phyloP scores from a whole-genome alignment of 2,888 invertebrate species.

The Priocnemis perturbator region DNA sequence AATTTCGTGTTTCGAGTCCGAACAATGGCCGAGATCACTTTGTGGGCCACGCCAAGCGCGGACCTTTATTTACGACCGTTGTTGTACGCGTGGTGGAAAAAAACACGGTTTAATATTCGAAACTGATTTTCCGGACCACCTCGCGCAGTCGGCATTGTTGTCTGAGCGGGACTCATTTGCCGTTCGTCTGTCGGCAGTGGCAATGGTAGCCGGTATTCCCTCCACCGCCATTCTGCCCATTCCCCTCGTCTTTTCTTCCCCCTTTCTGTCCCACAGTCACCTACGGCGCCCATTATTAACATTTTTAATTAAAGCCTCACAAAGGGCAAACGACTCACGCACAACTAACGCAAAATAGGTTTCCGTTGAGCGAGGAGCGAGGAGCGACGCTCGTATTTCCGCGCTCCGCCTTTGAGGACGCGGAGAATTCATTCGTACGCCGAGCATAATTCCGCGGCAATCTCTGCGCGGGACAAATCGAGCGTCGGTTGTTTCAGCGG shows the following conservation, averaged over 20 bases:
- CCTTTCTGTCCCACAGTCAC: slow-evolving; percentile 38
- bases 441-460: slow-evolving; percentile 20
- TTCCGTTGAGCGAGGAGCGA: too few species aligned
- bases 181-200: slow-evolving; percentile 42
- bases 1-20: slow-evolving; percentile 40
- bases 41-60: slow-evolving; percentile 17
- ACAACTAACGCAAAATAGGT: slow-evolving; percentile 5
- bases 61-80: slow-evolving; percentile 48
- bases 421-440: slow-evolving; percentile 11
- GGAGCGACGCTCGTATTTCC: too few species aligned
- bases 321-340: slow-evolving; percentile 55
- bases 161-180: slow-evolving; percentile 53
- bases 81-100: slow-evolving; percentile 44
- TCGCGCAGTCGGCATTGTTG: slow-evolving; percentile 49
- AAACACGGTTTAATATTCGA: slow-evolving; percentile 58
- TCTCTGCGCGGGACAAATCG: too few species aligned
- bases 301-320: slow-evolving; percentile 70
- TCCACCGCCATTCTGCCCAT: not conserved
- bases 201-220: not conserved
- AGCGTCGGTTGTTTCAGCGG: too few species aligned
- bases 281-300: slow-evolving; percentile 64
- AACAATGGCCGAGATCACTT: slow-evolving; percentile 46
- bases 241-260: slow-evolving; percentile 38
- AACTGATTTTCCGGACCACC: slow-evolving; percentile 47
- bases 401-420: not conserved